Conservation (phyloP, 2,113 vertebrate genomes). For the Oryzias melastigma region DNA sequence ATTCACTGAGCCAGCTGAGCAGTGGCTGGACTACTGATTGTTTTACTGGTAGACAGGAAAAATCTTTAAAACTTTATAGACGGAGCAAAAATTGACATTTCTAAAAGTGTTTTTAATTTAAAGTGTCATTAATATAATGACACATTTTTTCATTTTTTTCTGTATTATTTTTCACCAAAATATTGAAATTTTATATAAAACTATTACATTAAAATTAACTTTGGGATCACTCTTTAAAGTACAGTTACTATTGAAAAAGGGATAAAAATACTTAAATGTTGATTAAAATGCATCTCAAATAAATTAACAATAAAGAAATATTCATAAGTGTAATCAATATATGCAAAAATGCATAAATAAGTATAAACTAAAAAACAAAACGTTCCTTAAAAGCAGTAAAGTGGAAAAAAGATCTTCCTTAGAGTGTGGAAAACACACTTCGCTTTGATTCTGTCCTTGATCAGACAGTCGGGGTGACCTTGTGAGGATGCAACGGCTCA, state of each 20-base stretch:
- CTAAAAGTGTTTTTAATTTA: background rate
- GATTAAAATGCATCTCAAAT: too few species aligned
- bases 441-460: conserved; percentile 30
- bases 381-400: background rate
- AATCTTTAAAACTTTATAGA: conserved; percentile 9
- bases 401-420: background rate
- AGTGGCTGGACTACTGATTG: conserved; percentile 47
- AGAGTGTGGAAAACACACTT: background rate
- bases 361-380: too few species aligned
- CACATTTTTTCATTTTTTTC: background rate
- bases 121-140: background rate
- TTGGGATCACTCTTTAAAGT: too few species aligned
- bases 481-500: conserved; percentile 14
- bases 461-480: conserved; percentile 20
- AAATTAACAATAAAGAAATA: background rate
- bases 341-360: background rate
- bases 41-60: background rate
- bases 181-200: too few species aligned
- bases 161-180: background rate
- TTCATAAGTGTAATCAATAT: background rate
- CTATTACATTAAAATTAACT: too few species aligned
- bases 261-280: too few species aligned
- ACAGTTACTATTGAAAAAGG: too few species aligned
- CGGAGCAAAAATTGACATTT: background rate
- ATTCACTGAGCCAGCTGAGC: conserved; percentile 36